Evolutionary conservation across 2,113 vertebrate species (phyloP).

Genomic region (Philantomba maxwellii): DNA sequence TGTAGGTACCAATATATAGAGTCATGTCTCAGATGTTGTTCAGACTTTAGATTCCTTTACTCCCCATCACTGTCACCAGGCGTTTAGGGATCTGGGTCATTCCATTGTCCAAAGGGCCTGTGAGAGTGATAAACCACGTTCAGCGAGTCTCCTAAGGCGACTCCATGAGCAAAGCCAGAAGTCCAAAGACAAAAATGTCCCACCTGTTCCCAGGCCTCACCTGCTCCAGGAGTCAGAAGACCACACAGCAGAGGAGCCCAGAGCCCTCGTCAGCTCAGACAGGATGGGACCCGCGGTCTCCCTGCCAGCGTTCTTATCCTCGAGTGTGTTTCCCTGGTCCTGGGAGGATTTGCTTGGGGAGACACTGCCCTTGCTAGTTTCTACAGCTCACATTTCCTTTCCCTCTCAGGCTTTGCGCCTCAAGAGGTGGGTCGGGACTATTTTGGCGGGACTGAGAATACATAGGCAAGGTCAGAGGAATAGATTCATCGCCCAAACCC

Average conservation of each 20-base stretch:
- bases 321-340: not conserved
- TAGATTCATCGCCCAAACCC: not conserved
- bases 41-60: not conserved
- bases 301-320: not conserved
- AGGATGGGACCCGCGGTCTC: accelerated
- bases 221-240: not conserved
- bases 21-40: not conserved
- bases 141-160: not conserved
- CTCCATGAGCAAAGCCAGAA: not conserved
- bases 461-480: not conserved
- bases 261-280: accelerated
- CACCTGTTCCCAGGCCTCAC: not conserved
- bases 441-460: not conserved
- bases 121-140: not conserved
- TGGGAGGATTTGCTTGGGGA: not conserved
- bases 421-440: not conserved
- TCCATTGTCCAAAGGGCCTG: not conserved
- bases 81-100: not conserved
- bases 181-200: accelerated
- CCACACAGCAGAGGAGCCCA: not conserved
- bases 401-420: accelerated
- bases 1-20: not conserved
- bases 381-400: not conserved
- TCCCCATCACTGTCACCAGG: not conserved
- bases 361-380: not conserved